Evolutionary conservation across 2,113 vertebrate genomes (phyloP).

Genomic region (Amazona guildingii): DNA sequence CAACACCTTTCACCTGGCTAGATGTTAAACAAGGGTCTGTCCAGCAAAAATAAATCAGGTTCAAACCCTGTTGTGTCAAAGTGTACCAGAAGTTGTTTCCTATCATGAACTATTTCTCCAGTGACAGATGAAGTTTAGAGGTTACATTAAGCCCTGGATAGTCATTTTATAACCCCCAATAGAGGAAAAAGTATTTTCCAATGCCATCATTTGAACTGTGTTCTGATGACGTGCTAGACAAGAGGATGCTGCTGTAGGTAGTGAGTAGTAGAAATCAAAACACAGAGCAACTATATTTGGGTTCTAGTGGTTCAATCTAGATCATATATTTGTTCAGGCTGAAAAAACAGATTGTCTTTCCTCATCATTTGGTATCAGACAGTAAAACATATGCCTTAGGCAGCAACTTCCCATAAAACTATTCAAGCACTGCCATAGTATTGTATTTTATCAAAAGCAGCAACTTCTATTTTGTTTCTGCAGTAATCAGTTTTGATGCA

Average conservation of each 20-base stretch:
- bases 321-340: conserved; percentile 14
- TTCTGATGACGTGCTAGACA: neutral
- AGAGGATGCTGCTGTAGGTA: conserved; percentile 7
- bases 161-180: neutral
- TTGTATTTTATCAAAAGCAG: conserved; percentile 36
- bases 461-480: conserved; percentile 28
- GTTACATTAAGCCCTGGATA: neutral
- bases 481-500: conserved; percentile 26
- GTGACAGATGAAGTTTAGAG: neutral
- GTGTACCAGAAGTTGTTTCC: neutral
- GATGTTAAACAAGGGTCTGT: neutral
- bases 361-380: neutral
- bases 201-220: neutral
- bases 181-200: neutral
- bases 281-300: conserved; percentile 7
- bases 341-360: conserved; percentile 29
- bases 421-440: neutral
- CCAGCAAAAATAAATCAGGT: neutral
- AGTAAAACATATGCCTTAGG: conserved; percentile 30
- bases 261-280: neutral
- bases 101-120: neutral
- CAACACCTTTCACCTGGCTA: neutral
- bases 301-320: neutral
- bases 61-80: neutral
- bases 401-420: conserved; percentile 28